Base-by-base conservation (phyloP, 2,888 invertebrate genomes). In the Vandiemenella viatica region DNA sequence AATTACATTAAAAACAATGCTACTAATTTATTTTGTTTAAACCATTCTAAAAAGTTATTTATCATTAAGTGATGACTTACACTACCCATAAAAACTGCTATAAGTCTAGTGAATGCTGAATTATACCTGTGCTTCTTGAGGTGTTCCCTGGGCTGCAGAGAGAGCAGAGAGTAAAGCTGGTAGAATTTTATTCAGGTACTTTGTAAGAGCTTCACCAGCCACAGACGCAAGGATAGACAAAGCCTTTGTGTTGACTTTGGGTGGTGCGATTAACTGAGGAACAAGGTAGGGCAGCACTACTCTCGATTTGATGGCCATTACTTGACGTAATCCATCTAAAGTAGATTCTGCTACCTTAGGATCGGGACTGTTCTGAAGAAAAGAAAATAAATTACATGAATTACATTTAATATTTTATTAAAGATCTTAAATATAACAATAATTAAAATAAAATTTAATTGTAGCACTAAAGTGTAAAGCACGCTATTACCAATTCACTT, bases 231-330 rank as follows among this genome's bases (percentile, higher is more conserved):
- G 72, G 61, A 93, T 89, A 0, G 95, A 88, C 48, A 97, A 71
- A 0, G 95, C 96, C 68, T 89, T 86, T 13, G 95, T 88, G 69
- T 96, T 92, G 6, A 90, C 85, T 8, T 50, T 46, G 17, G 91
- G 91, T 5, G 80, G 76, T 6, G 83, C 79, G 0, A 91, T 93
- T 61, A 98, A 70, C 70, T 93, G 87, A 4, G 97, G 97, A 53
- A 99, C 85, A 53, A 98, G 76, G 68, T 95, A 96, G 1, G 97
- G 97, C 57, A 98, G 71, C 48, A 97, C 95, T 0, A 92, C 93
- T 57, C 89, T 77, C 0, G 93, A 91, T 70, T 96, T 97, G 50
- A 96, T 88, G 13, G 89, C 83, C 91, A 98, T 93, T 37, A 98
- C 89, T 75, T 96, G 95, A 50, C 90, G 80, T 57, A 98, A 73